These are phyloP conservation scores for Lasioglossum baleicum DNA, from an alignment of 1,140 invertebrate genomes.

Conservation along the genomic window DNA sequence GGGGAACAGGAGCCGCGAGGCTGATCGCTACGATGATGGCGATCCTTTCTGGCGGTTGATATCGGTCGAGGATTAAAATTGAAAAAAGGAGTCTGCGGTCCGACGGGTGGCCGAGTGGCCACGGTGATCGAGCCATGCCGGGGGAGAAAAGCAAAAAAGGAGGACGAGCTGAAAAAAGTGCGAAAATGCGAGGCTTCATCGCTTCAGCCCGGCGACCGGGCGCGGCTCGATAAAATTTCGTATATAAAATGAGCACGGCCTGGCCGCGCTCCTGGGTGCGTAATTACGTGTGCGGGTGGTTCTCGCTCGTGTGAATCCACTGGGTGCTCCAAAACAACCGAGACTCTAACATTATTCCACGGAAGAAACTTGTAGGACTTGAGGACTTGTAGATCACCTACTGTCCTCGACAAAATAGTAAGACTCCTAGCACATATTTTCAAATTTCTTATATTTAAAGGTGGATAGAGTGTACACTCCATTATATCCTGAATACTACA, in stretches of 20 bases:
- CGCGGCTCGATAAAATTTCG: conserved; percentile 37
- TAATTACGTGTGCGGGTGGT: conserved; percentile 15
- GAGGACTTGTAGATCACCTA: no score
- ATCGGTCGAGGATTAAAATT: conserved; percentile 38
- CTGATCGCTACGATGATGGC: background rate
- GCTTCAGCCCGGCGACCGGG: background rate
- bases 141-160: background rate
- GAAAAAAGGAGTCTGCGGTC: conserved; percentile 42
- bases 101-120: background rate
- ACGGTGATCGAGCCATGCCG: conserved; percentile 1
- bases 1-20: background rate
- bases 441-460: no score
- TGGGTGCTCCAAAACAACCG: background rate
- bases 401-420: no score
- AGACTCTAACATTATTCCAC: background rate
- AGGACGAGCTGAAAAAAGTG: background rate
- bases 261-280: background rate
- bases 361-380: no score
- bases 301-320: no score
- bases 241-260: conserved; percentile 8
- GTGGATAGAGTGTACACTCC: no score
- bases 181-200: conserved; percentile 28
- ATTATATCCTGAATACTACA: no score
- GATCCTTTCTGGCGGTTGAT: background rate
- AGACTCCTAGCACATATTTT: no score